A percentile compares a stretch with the other conserved stretches of the same genome.
Conservation (phyloP, 2,113 vertebrate genomes). For the Gulo gulo region DNA sequence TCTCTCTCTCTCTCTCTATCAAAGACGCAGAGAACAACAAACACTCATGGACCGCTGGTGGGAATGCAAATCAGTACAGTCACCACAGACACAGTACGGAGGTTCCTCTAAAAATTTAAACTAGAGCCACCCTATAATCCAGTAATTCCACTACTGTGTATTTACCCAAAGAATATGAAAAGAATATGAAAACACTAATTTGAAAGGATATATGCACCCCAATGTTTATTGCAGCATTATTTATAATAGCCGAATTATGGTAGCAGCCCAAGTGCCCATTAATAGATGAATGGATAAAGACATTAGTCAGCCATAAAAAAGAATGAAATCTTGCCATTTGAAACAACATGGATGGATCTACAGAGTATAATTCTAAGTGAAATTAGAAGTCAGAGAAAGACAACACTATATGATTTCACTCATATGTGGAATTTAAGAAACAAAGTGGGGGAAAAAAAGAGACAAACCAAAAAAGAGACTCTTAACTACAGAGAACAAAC, state of each 20-base stretch:
- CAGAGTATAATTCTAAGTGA: not conserved
- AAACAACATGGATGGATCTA: not conserved
- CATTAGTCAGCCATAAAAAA: not conserved
- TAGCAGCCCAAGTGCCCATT: too few relatives aligned
- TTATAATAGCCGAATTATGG: too few relatives aligned
- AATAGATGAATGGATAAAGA: too few relatives aligned
- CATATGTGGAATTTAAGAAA: not conserved
- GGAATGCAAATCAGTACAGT: not conserved
- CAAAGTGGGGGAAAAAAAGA: not conserved
- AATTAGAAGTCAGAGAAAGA: not conserved
- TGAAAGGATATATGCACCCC: too few relatives aligned
- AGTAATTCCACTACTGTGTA: too few relatives aligned
- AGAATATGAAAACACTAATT: too few relatives aligned
- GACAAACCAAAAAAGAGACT: not conserved
- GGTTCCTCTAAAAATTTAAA: not conserved
- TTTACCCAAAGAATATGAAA: too few relatives aligned
- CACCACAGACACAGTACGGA: not conserved
- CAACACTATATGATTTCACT: not conserved
- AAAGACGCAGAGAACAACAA: not conserved
- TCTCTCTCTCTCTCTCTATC: not conserved
- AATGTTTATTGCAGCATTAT: too few relatives aligned
- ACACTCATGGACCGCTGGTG: not conserved
- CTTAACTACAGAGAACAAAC: not conserved
- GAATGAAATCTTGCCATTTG: not conserved
- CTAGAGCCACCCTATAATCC: not conserved